Conservation (phyloP, 2,113 vertebrate species). For the Capra hircus region DNA sequence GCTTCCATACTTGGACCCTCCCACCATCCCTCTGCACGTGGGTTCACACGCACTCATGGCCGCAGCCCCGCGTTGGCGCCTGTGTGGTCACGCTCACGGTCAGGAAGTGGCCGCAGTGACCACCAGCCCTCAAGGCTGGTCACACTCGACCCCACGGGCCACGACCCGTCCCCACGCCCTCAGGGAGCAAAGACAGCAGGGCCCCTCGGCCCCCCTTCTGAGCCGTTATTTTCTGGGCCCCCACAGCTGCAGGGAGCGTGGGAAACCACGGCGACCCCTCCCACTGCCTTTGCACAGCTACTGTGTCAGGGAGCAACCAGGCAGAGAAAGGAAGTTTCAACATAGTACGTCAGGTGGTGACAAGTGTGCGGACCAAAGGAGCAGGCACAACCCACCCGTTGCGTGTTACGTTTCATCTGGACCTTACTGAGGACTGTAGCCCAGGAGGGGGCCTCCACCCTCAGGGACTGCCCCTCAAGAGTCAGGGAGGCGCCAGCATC, state of each 20-base stretch:
- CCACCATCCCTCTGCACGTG: fast-evolving
- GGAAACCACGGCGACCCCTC: fast-evolving
- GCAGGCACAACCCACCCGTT: fast-evolving
- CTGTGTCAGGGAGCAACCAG: too few species aligned
- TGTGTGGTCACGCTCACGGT: fast-evolving
- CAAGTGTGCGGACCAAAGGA: neutral
- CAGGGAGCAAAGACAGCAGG: neutral
- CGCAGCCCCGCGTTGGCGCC: fast-evolving
- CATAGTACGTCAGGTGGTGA: fast-evolving
- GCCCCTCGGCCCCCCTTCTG: fast-evolving
- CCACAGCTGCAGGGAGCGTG: fast-evolving
- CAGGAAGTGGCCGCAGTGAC: neutral
- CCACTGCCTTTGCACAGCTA: too few species aligned
- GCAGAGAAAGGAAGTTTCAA: neutral
- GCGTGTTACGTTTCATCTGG: fast-evolving
- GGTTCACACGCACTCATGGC: fast-evolving
- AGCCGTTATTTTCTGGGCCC: neutral
- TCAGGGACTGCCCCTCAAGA: neutral
- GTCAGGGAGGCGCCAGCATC: neutral
- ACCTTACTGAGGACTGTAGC: neutral
- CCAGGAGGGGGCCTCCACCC: neutral
- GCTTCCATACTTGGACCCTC: fast-evolving
- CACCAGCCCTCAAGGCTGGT: neutral
- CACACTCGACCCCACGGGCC: neutral
- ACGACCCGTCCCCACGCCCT: neutral